Evolutionary conservation across 2,888 invertebrate species (phyloP), one percentile per base, ranked within the genome.

Genomic region (Hydraecia micacea): DNA sequence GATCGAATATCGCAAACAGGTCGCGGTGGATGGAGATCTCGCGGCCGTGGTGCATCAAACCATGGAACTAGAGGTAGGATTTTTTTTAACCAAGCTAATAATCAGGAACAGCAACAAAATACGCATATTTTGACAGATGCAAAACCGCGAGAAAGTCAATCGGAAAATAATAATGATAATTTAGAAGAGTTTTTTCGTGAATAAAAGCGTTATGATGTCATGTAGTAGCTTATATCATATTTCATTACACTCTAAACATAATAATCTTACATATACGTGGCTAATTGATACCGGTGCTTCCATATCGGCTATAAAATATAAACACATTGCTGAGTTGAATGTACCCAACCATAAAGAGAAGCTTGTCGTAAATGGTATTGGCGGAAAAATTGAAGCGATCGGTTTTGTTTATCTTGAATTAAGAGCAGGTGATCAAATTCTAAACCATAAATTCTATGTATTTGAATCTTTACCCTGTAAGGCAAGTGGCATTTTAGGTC

Each of bases 251-350:
- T 36, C 36, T 36, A 15, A 77, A 77, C 39, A 15, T n/a, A n/a
- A 15, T 28, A 60, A 7, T 28, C 28, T 6, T 39, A 11, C n/a
- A 52, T 32, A 73, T 42, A 13, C 62, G 0, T 73, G 42, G 49
- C 65, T 79, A 62, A n/a, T 80, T 60, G 70, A 73, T 11, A 73
- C 73, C 2, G 71, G 80, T 18, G 74, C 74, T 3, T 55, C 78
- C 0, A 71, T 80, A 4, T 78, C 74, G 2, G 78, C 36, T 8
- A 11, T 78, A 2, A 74, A 74, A 36, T 67, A 77, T 67, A 46
- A 67, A 60, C 52, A 68, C 52, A 13, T 73, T 1, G 4, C 21
- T 3, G 36, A 80, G 9, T 28, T 62, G 13, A 77, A 77, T 8
- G 39, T 80, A 39, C 65, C 73, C 11, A 65, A 65, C 49, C 58